phyloP scores from a whole-genome alignment of 2,113 vertebrate genomes.

The Polypterus senegalus region DNA sequence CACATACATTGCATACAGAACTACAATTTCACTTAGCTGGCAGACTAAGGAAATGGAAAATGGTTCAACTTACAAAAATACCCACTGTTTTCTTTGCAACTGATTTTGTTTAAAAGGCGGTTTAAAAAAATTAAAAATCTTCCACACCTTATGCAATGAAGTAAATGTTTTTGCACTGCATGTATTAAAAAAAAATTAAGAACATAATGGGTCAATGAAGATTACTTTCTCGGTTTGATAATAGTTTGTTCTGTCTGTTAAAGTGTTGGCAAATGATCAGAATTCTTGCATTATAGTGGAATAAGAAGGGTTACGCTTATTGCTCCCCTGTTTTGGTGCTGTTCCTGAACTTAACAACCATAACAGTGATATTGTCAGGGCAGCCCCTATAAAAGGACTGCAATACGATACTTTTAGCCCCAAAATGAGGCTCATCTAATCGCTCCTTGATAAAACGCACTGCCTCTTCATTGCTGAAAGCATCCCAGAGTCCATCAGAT shows the following conservation, averaged over 20 bases:
- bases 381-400: slow-evolving; percentile 97
- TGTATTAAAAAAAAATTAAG: background rate
- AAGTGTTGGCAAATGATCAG: background rate
- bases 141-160: no score
- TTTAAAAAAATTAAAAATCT: no score
- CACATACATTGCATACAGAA: no score
- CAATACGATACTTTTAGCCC: slow-evolving; percentile 92
- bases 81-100: no score
- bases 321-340: slow-evolving; percentile 67
- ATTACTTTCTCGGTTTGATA: background rate
- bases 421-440: slow-evolving; percentile 89
- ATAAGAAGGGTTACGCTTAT: slow-evolving; percentile 28
- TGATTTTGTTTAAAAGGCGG: no score
- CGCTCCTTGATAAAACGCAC: slow-evolving; percentile 90
- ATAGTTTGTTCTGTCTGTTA: background rate
- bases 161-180: no score
- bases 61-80: no score
- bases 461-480: slow-evolving; percentile 96
- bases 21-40: no score
- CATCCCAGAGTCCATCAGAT: slow-evolving; percentile 93
- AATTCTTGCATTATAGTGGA: slow-evolving; percentile 17
- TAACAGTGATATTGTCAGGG: slow-evolving; percentile 95
- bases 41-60: no score
- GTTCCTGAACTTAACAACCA: slow-evolving; percentile 96
- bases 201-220: background rate